Conservation (phyloP, 53 echinoderm and acorn worm species). For the Patiria pectinifera region DNA sequence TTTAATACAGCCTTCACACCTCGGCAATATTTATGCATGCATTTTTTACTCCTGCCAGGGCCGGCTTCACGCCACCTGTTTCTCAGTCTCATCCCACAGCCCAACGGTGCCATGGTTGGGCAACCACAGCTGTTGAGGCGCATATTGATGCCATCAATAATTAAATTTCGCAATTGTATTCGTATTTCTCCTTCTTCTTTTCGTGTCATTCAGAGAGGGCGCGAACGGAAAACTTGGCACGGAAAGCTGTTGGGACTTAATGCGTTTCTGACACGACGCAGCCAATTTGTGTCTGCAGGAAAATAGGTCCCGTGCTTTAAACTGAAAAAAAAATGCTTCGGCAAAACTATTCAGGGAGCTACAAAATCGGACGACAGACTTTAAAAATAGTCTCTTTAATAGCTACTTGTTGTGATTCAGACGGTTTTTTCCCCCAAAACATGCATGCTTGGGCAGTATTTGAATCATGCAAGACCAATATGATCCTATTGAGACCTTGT, state of each 20-base stretch:
- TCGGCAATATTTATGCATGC: conserved; percentile 34
- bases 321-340: no score
- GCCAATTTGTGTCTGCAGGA: neutral
- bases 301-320: no score
- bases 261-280: neutral
- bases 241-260: neutral
- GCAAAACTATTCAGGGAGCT: no score
- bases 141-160: conserved; percentile 49
- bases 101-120: conserved; percentile 36
- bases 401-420: no score
- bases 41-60: conserved; percentile 27
- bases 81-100: neutral
- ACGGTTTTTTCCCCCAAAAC: no score
- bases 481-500: no score
- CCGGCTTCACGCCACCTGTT: conserved; percentile 42
- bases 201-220: conserved; percentile 2
- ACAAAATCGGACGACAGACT: no score
- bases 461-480: no score
- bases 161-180: conserved; percentile 42
- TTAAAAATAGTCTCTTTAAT: no score
- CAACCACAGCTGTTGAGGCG: conserved; percentile 58
- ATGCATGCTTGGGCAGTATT: no score
- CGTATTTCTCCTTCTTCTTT: neutral
- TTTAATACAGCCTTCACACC: conserved; percentile 54
- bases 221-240: conserved; percentile 2